Percentiles rank a stretch among this genome's conserved stretches.
Conservation (phyloP, 2,888 invertebrate species). For the Sympetrum striolatum region DNA sequence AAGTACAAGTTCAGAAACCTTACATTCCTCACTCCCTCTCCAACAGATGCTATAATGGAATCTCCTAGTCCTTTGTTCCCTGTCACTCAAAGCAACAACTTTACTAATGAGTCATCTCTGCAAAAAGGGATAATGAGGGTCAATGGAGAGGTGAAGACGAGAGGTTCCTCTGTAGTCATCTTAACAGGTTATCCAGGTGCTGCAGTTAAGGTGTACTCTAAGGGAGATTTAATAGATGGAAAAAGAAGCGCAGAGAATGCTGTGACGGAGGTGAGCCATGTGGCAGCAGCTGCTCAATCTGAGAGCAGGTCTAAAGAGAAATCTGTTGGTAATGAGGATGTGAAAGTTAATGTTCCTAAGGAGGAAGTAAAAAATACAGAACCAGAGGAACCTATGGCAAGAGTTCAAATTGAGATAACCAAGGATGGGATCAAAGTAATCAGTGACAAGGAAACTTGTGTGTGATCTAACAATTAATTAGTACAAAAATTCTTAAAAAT, state of each 20-base stretch:
- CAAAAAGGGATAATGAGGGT: constrained; percentile 23
- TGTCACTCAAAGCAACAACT: not conserved
- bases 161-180: constrained; percentile 47
- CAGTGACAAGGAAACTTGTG: constrained; percentile 79
- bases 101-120: constrained; percentile 1
- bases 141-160: constrained; percentile 24
- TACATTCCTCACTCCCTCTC: constrained; percentile 64
- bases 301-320: constrained; percentile 60
- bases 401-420: constrained; percentile 76
- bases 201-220: constrained; percentile 50
- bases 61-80: constrained; percentile 59
- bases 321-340: constrained; percentile 52
- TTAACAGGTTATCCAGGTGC: constrained; percentile 49
- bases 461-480: constrained; percentile 55
- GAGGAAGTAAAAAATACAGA: constrained; percentile 62
- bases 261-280: constrained; percentile 23
- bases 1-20: constrained; percentile 56
- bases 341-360: constrained; percentile 47
- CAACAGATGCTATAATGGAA: constrained; percentile 64
- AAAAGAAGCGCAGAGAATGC: constrained; percentile 48
- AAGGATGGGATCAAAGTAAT: constrained; percentile 81
- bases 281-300: constrained; percentile 46
- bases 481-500: not conserved
- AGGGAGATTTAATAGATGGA: constrained; percentile 46
- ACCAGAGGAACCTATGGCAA: constrained; percentile 60